A percentile compares a stretch with the other conserved stretches of the same genome.
Evolutionary conservation across 2,797 vertebrate genomes (phyloP).

Genomic region (Gymnothorax javanicus): DNA sequence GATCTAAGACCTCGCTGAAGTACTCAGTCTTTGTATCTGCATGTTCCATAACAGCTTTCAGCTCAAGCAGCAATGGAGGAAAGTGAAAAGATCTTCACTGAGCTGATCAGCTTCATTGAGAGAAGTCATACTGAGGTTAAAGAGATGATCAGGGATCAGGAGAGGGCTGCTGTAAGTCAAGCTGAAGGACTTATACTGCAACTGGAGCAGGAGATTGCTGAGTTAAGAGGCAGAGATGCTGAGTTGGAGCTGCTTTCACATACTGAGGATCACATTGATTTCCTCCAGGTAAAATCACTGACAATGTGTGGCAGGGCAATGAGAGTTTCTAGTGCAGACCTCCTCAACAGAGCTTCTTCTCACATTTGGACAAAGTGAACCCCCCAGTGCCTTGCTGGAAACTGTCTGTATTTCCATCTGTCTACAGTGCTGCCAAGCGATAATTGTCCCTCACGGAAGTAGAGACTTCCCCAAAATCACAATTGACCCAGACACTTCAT

Average conservation of each 20-base stretch:
- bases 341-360: background rate
- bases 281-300: conserved; percentile 31
- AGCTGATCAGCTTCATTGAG: conserved; percentile 28
- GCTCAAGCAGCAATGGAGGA: conserved; percentile 40
- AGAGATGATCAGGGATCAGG: conserved; percentile 40
- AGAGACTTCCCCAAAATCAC: conserved; percentile 30
- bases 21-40: background rate
- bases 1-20: background rate
- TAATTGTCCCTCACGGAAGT: conserved; percentile 12
- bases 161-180: conserved; percentile 8
- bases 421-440: conserved; percentile 29
- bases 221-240: conserved; percentile 39
- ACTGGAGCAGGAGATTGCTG: conserved; percentile 13
- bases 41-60: conserved; percentile 32
- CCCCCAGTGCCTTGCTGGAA: background rate
- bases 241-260: conserved; percentile 44
- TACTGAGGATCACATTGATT: conserved; percentile 51
- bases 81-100: conserved; percentile 34
- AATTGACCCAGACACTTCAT: conserved; percentile 37
- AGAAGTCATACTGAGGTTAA: conserved; percentile 38
- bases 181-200: background rate
- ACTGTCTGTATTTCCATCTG: background rate
- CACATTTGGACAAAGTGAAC: background rate
- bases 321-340: background rate
- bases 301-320: background rate